phyloP scores from a whole-genome alignment of 2,113 vertebrate genomes.

The Trematocara stigmaticum region DNA sequence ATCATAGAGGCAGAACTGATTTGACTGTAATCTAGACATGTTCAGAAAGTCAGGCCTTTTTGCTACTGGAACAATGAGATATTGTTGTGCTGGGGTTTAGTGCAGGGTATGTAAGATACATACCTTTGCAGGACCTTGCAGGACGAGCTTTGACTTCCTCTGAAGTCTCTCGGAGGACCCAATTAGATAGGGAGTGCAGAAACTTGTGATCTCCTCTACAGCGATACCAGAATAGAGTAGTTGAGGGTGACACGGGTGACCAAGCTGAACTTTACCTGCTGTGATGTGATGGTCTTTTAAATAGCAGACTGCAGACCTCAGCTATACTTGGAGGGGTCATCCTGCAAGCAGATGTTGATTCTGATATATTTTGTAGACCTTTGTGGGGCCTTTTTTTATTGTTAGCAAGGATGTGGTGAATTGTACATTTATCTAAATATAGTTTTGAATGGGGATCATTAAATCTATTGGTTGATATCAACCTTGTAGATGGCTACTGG shows the following conservation, averaged over 20 bases:
- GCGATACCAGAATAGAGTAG: neutral
- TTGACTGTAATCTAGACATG: neutral
- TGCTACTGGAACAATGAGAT: neutral
- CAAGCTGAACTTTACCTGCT: neutral
- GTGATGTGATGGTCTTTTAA: neutral
- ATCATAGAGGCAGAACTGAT: neutral
- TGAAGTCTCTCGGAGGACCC: constrained; percentile 56
- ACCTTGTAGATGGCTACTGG: neutral
- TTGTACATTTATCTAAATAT: neutral
- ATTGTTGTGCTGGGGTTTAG: neutral
- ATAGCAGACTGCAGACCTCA: neutral
- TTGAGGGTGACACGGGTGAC: constrained; percentile 19
- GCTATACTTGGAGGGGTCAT: neutral
- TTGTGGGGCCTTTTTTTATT: neutral
- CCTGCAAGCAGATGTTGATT: neutral
- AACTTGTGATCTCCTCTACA: constrained; percentile 8
- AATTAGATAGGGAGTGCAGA: constrained; percentile 44
- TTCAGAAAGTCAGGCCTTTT: neutral
- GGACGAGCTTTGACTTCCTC: constrained; percentile 38
- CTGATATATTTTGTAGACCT: neutral
- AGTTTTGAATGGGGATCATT: neutral
- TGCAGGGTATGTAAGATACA: neutral
- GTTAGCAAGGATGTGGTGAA: neutral
- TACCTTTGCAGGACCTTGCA: neutral
- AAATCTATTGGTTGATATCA: neutral